Conservation (phyloP, 2,113 vertebrate genomes). For the Struthidea cinerea region DNA sequence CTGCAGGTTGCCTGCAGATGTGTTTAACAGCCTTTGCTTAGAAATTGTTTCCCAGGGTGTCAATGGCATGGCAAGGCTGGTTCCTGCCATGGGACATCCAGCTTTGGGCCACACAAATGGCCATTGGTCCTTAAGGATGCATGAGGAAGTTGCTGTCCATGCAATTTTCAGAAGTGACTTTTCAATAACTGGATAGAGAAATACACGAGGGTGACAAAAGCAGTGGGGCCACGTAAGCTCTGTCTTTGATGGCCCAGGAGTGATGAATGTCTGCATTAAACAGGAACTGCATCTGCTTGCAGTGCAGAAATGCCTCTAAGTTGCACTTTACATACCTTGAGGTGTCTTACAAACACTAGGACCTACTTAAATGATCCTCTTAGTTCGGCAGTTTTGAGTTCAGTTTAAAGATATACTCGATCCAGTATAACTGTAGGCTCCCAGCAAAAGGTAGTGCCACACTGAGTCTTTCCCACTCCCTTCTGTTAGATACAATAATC, state of each 20-base stretch:
- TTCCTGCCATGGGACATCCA: rapidly evolving
- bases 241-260: neutral
- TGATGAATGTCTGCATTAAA: neutral
- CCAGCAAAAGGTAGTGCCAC: neutral
- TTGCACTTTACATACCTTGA: neutral
- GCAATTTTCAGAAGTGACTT: neutral
- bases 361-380: neutral
- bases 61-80: rapidly evolving
- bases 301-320: neutral
- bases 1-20: neutral
- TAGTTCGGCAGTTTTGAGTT: neutral
- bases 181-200: neutral
- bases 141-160: neutral
- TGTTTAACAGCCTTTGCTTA: neutral
- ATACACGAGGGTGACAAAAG: neutral
- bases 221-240: rapidly evolving
- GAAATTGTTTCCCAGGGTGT: rapidly evolving
- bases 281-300: neutral
- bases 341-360: neutral
- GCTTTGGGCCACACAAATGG: neutral
- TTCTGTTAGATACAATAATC: neutral
- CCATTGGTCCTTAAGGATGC: neutral
- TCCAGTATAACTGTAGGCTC: neutral
- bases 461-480: neutral
- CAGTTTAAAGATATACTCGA: neutral